Evolutionary conservation across 2,797 vertebrate species (phyloP).

Genomic region (Aeoliscus strigatus): DNA sequence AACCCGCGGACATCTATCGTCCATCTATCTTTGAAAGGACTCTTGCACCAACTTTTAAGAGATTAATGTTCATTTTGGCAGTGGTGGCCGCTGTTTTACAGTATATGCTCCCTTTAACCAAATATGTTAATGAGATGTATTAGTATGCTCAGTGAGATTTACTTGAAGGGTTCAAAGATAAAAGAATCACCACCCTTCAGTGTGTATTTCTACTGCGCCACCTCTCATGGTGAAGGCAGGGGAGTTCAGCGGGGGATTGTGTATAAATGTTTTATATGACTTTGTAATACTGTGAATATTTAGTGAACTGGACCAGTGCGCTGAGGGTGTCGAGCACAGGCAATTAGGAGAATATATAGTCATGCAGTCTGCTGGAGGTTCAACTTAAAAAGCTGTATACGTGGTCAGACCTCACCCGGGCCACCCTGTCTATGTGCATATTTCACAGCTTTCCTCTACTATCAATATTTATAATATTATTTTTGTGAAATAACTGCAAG

Average conservation of each 20-base stretch:
- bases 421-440: conserved; percentile 17
- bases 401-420: conserved; percentile 2
- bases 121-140: conserved; percentile 55
- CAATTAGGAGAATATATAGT: conserved; percentile 16
- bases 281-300: conserved; percentile 52
- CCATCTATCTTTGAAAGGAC: too few species aligned
- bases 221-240: conserved; percentile 19
- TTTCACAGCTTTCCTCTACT: conserved; percentile 21
- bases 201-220: conserved; percentile 45
- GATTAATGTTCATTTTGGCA: too few species aligned
- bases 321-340: conserved; percentile 12
- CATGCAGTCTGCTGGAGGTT: conserved; percentile 15
- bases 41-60: too few species aligned
- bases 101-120: conserved; percentile 43
- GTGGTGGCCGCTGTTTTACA: too few species aligned
- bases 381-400: conserved; percentile 3
- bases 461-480: conserved; percentile 33
- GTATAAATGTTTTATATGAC: conserved; percentile 61
- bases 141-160: conserved; percentile 52
- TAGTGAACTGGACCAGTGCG: conserved; percentile 19
- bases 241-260: conserved; percentile 46
- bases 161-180: conserved; percentile 61
- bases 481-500: too few species aligned
- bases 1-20: too few species aligned
- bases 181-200: conserved; percentile 53